Evolutionary conservation across 2,888 invertebrate species (phyloP), one percentile per base, ranked within the genome.

Genomic region (Allolobophora icterica): DNA sequence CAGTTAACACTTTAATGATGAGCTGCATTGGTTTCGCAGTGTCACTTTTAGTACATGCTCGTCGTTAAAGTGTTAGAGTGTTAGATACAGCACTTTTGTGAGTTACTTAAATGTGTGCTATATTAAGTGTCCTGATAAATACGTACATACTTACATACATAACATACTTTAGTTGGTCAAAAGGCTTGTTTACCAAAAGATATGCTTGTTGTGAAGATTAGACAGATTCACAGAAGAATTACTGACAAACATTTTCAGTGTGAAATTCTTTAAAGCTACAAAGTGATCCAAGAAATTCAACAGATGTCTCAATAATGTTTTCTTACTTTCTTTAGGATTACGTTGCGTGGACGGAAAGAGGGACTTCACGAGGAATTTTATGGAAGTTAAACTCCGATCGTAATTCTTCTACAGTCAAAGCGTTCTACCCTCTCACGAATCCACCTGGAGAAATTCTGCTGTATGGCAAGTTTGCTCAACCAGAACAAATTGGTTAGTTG

Each of bases 391-490:
- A 71, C n/a, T 71, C 71, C n/a, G 71, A 71, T 71, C 71, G n/a
- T 71, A n/a, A 71, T 71, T 71, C 71, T 71, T 71, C 71, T n/a
- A 71, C 71, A 71, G 30, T 71, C n/a, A 71, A 71, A 71, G n/a
- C n/a, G n/a, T 71, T 71, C n/a, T 71, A 71, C 71, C 11, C 30
- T 71, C 71, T 71, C 30, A 71, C 71, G 1, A 71, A 71, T n/a
- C 71, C 71, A 71, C 71, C 71, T n/a, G 71, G 71, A n/a, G 71
- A 71, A 71, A 71, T 71, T n/a, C 30, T 71, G 11, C n/a, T 71
- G n/a, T 71, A 71, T 71, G 71, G 71, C n/a, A 71, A 71, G 71
- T 71, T 71, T 71, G 71, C 71, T n/a, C 71, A 71, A 71, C 71
- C 71, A 71, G 71, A 71, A 71, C 8, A 71, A 17, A n/a, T 71